Conservation (phyloP, 2,888 invertebrate species). For the Heliconius ethilla region DNA sequence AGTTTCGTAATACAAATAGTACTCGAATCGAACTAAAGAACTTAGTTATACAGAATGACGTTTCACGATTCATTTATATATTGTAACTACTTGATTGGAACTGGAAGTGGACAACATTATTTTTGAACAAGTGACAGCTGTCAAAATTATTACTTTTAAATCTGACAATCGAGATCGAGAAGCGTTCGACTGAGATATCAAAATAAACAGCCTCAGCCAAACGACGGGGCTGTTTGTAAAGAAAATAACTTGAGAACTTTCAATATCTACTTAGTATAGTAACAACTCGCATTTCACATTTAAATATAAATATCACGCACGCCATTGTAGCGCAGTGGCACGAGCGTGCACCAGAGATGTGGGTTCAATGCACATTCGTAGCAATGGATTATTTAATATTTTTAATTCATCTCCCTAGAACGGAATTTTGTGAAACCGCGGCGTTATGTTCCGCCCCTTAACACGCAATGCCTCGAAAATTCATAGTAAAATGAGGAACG, state of each 20-base stretch:
- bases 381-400: too few species aligned
- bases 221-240: not conserved
- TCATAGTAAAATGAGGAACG: too few species aligned
- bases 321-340: too few species aligned
- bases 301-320: not conserved
- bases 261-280: not conserved
- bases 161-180: constrained; percentile 28
- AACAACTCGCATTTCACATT: not conserved
- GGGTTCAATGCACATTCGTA: too few species aligned
- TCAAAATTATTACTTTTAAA: constrained; percentile 33
- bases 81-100: constrained; percentile 14
- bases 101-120: constrained; percentile 18
- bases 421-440: too few species aligned
- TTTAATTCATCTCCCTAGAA: too few species aligned
- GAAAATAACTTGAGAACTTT: constrained; percentile 12
- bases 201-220: constrained; percentile 25
- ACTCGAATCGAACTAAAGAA: constrained; percentile 20
- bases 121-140: constrained; percentile 37
- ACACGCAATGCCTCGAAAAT: too few species aligned
- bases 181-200: constrained; percentile 26
- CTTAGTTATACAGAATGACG: constrained; percentile 28
- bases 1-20: constrained; percentile 19
- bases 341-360: too few species aligned
- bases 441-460: too few species aligned
- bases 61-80: constrained; percentile 23